Evolutionary conservation across 2,888 invertebrate species (phyloP), one percentile per base, ranked within the genome.

Genomic region (Mongoloraphidia duomilia): DNA sequence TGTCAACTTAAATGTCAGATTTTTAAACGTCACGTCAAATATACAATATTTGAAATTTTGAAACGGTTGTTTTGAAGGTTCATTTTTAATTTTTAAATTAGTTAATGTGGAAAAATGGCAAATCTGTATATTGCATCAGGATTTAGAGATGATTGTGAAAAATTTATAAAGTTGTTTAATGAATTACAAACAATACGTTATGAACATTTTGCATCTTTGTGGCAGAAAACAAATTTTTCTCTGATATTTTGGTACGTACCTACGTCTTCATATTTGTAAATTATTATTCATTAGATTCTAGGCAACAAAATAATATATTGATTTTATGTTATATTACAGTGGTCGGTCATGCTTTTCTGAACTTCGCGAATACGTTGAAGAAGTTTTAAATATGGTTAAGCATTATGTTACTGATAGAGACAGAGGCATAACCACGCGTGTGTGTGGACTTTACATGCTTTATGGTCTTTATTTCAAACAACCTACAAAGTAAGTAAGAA

Each of bases 391-490:
- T 45, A 9, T 36, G 9, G 37, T 14, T 9, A 45, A 45, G 36
- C 10, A 37, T n/a, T 45, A 17, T 45, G 6, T 45, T 2, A 9
- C 33, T 9, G 33, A 45, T 12, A 17, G 13, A 36, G 14, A 14
- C 4, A 37, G 36, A 5, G 45, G 11, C 2, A 13, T 36, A 13
- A 35, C 12, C 9, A 12, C 13, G 9, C 35, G 45, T 11, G 37
- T 45, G 14, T 36, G 37, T 17, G 45, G 26, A 11, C 14, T 45
- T n/a, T 45, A 45, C 11, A 13, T 45, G 11, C 14, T 45, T 36
- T 45, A 45, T 37, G 45, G 45, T 2, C 33, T 45, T n/a, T 45
- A 45, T 36, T 37, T 45, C 11, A 45, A 45, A 36, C 45, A 45
- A 12, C 45, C 45, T 10, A 37, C 38, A 6, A 45, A 37, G 45